These are phyloP conservation scores for Dendroctonus ponderosae DNA, from an alignment of 1,140 invertebrate species.

Conservation along the genomic window DNA sequence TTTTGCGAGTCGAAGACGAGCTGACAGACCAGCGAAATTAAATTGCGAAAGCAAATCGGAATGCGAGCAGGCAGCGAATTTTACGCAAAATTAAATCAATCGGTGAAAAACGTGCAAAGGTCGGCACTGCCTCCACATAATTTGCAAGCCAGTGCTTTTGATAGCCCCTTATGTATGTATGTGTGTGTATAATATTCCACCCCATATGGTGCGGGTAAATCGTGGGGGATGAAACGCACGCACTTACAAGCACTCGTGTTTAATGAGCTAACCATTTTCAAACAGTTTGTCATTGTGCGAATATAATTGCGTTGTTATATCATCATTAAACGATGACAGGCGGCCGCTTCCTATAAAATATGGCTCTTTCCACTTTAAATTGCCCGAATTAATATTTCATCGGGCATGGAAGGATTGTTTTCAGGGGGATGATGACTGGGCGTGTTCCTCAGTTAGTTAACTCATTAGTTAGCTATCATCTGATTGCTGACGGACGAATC, in stretches of 20 bases:
- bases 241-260: slow-evolving; percentile 38
- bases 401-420: slow-evolving; percentile 23
- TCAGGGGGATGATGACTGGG: neutral
- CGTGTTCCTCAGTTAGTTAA: neutral
- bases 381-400: slow-evolving; percentile 32
- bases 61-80: too few species aligned
- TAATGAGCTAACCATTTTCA: slow-evolving; percentile 46
- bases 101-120: too few species aligned
- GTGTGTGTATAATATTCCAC: slow-evolving; percentile 24
- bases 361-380: slow-evolving; percentile 35
- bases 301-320: slow-evolving; percentile 45
- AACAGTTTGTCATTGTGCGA: slow-evolving; percentile 46
- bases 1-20: too few species aligned
- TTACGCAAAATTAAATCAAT: too few species aligned
- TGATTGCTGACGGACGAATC: too few species aligned
- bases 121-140: neutral
- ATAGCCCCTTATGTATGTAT: slow-evolving; percentile 11
- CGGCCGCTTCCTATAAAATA: slow-evolving; percentile 28
- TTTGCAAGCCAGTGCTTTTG: slow-evolving; percentile 24
- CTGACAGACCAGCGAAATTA: too few species aligned
- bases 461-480: neutral
- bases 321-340: slow-evolving; percentile 42
- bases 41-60: too few species aligned
- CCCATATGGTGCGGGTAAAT: slow-evolving; percentile 28
- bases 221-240: slow-evolving; percentile 31